Conservation (phyloP, 2,113 vertebrate genomes). For the Aphyosemion australe region DNA sequence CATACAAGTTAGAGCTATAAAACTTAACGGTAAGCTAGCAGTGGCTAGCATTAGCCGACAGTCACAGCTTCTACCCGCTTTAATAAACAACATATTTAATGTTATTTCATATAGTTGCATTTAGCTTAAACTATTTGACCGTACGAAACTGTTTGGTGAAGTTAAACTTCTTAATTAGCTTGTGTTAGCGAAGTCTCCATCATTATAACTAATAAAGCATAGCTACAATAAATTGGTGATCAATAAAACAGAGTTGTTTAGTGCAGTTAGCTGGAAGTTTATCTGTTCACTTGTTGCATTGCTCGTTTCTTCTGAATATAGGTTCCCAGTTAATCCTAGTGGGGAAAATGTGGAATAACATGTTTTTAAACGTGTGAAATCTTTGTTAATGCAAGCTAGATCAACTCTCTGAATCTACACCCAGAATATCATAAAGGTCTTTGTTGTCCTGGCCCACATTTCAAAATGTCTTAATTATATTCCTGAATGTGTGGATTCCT, state of each 20-base stretch:
- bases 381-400: no score
- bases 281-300: conserved; percentile 55
- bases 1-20: conserved; percentile 30
- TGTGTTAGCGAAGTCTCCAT: background rate
- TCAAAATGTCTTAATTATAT: no score
- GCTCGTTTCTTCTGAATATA: background rate
- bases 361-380: no score
- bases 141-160: background rate
- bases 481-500: no score
- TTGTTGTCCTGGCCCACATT: no score
- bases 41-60: conserved; percentile 29
- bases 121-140: background rate
- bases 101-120: background rate
- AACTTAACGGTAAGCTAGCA: conserved; percentile 52
- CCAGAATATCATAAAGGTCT: no score
- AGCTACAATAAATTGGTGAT: background rate
- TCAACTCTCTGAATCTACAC: no score
- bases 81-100: background rate
- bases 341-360: no score
- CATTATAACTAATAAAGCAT: conserved; percentile 13
- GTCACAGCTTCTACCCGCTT: background rate
- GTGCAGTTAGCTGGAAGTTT: background rate
- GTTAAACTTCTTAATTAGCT: conserved; percentile 53
- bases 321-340: no score
- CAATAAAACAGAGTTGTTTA: background rate